Evolutionary conservation across 2,888 invertebrate genomes (phyloP), one percentile per base, ranked within the genome.

Genomic region (Lamellibrachia columna): DNA sequence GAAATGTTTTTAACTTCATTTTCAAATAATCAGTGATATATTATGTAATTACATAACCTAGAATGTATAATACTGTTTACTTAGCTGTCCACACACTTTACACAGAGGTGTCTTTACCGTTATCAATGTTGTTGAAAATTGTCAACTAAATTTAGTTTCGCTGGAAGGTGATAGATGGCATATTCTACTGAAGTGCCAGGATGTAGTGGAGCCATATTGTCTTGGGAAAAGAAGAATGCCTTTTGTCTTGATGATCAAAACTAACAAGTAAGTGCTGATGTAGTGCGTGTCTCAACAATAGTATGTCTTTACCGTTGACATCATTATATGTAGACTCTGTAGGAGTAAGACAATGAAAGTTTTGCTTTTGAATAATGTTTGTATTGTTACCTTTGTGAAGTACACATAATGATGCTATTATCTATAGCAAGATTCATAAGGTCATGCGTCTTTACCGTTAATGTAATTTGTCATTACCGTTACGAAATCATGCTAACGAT

Each of bases 401-500:
- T 8, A 90, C 90, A 40, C 15, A 40, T 90, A 52, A 28, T 52
- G 52, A 90, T 40, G 90, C 3, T 6, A 52, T 40, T 90, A 28
- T 90, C 52, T 15, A 90, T 90, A 90, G 3, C 6, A 28, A 90
- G 28, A 90, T 90, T 90, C 90, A 28, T 52, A 90, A 90, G 90
- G 90, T 90, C 90, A 90, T 90, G 90, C 3, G 90, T 90, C 90
- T 90, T 4, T 90, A 90, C 90, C 4, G 90, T 90, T 90, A 90
- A 40, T 4, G 1, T 8, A 52, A 90, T 90, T 90, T 90, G 90
- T 90, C 90, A 11, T 90, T 90, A 90, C 90, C 15, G 90, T 90
- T 90, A 90, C 52, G 15, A 52, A 90, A 52, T 90, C 28, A 52
- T 90, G 28, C 28, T 90, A 90, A 90, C 90, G 6, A 4, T 90